phyloP scores from a whole-genome alignment of 1,140 invertebrate species.

The Dryas iulia region DNA sequence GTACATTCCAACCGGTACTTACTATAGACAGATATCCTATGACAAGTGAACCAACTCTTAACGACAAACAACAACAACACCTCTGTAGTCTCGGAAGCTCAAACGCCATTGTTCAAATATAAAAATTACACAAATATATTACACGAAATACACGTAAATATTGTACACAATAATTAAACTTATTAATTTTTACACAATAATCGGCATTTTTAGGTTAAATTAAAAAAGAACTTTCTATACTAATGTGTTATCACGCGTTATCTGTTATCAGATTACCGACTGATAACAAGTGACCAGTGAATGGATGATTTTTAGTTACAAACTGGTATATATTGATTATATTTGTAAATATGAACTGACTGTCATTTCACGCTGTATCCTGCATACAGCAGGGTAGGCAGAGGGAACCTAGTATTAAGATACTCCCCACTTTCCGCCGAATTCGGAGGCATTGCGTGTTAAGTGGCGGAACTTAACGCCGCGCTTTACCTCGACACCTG shows the following conservation, averaged over 20 bases:
- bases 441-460: too few species aligned
- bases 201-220: slow-evolving; percentile 8
- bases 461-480: too few species aligned
- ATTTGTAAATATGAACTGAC: not conserved
- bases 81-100: slow-evolving; percentile 51
- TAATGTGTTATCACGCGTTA: not conserved
- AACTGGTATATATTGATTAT: not conserved
- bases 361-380: too few species aligned
- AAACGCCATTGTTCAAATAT: slow-evolving; percentile 40
- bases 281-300: not conserved
- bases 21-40: slow-evolving; percentile 68
- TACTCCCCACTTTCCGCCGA: too few species aligned
- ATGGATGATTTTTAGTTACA: not conserved
- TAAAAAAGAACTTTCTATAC: not conserved
- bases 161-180: not conserved
- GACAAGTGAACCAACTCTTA: slow-evolving; percentile 52
- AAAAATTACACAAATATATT: not conserved
- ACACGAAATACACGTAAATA: not conserved
- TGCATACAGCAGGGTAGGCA: too few species aligned
- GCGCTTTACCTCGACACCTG: too few species aligned
- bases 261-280: not conserved
- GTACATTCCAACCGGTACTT: slow-evolving; percentile 34
- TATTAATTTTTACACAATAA: not conserved
- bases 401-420: too few species aligned
- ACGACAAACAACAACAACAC: slow-evolving; percentile 60